phyloP scores from a whole-genome alignment of 2,888 invertebrate species.

The Diaphora mendica region DNA sequence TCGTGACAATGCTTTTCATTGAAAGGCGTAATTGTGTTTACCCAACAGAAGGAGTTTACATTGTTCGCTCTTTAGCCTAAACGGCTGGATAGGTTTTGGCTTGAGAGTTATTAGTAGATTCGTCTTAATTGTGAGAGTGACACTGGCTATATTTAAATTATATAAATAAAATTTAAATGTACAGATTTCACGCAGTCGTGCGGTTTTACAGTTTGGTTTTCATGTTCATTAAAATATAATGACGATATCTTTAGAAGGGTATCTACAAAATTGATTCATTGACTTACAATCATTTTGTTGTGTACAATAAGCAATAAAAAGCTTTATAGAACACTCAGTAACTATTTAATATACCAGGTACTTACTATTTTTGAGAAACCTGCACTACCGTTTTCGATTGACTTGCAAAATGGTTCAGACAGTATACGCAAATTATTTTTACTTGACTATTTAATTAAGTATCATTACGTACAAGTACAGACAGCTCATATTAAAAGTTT shows the following conservation, averaged over 20 bases:
- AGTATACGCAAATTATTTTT: not conserved
- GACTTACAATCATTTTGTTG: not conserved
- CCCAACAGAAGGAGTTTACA: not conserved
- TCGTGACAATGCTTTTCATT: constrained; percentile 27
- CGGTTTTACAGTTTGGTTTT: constrained; percentile 17
- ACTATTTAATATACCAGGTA: not conserved
- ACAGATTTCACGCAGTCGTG: not conserved
- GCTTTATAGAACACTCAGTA: not conserved
- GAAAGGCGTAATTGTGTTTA: constrained; percentile 20
- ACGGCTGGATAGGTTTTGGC: no score
- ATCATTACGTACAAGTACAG: not conserved
- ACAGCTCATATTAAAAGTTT: not conserved
- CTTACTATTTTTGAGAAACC: not conserved
- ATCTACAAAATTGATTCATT: not conserved
- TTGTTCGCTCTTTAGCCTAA: not conserved
- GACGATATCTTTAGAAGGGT: not conserved
- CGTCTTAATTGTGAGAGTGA: not conserved
- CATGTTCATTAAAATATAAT: constrained; percentile 1
- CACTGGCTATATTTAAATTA: not conserved
- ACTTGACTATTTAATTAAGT: not conserved
- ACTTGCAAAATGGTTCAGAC: not conserved
- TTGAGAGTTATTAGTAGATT: not conserved
- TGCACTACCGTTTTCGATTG: not conserved
- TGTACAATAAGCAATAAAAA: not conserved
- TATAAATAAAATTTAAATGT: not conserved